Evolutionary conservation across 53 echinoderm and acorn worm genomes (phyloP), one percentile per base, ranked within the genome.

Genomic region (Patiria pectinifera): DNA sequence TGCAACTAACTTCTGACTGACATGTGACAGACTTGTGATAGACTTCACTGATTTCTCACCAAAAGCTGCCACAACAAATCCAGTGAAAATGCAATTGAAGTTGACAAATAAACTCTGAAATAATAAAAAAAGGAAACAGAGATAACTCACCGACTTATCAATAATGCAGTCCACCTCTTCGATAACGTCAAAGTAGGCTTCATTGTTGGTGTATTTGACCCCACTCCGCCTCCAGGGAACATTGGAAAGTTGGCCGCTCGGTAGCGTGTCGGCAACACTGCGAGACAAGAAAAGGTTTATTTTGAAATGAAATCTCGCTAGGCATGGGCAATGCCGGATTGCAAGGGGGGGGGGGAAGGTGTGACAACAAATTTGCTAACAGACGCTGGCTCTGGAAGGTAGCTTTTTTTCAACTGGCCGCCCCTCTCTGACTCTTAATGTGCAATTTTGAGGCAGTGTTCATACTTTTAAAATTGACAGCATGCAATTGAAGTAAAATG

Each of bases 181-280:
- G 3, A 97, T 96, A 4, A 96, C 96, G 84, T 97, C 97, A 94
- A 97, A 97, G 92, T 97, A 97, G 11, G 97, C 97, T 45, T 97
- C 97, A 49, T 97, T 97, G 91, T 97, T 97, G 91, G 97, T 97
- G 92, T 97, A 97, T 66, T 97, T 97, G 63, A 97, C 97, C 69
- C 96, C 96, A 14, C 95, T 97, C 7, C 97, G 92, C 60, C 97
- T 95, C 97, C 97, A 97, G 13, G 97, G 97, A 3, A 97, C 97
- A 48, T 97, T 97, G 86, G 97, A 97, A n/a, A 97, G 91, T 82
- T 97, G 97, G 35, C 97, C 97, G 58, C 94, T 97, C 1, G 97
- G 97, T 11, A 97, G 87, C 0, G 93, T 94, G 71, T 97, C 97
- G 76, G 96, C 95, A n/a, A 97, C 93, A 93, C 97, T 97, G 88